Conservation (phyloP, 2,797 vertebrate species). For the Phoxinus dragarum region DNA sequence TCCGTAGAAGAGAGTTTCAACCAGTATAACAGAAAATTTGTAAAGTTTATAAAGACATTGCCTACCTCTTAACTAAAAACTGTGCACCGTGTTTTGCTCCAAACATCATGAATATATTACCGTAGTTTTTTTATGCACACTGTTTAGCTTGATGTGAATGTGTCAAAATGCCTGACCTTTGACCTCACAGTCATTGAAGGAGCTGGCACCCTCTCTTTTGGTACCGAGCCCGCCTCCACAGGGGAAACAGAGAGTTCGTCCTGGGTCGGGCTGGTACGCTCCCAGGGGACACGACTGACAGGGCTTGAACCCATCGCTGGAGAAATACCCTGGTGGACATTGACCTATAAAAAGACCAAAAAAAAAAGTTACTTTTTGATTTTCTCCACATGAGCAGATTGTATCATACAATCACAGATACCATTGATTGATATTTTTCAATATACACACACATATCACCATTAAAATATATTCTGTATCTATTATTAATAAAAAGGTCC, state of each 20-base stretch:
- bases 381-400: background rate
- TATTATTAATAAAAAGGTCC: background rate
- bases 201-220: constrained; percentile 89
- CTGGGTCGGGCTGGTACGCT: constrained; percentile 91
- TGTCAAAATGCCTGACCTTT: constrained; percentile 82
- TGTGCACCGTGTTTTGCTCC: background rate
- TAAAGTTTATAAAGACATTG: background rate
- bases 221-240: constrained; percentile 93
- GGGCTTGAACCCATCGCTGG: constrained; percentile 92
- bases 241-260: constrained; percentile 90
- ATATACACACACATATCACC: background rate
- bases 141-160: background rate
- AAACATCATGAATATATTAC: background rate
- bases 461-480: background rate
- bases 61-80: background rate
- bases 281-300: constrained; percentile 90
- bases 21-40: background rate
- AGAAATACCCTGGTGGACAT: constrained; percentile 90
- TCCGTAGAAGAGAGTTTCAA: too few species aligned
- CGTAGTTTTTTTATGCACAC: background rate
- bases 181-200: constrained; percentile 97
- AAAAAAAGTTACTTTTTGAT: background rate
- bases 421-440: background rate
- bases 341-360: constrained; percentile 82
- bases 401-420: background rate